phyloP scores from a whole-genome alignment of 2,113 vertebrate genomes.

The Pundamilia nyererei region DNA sequence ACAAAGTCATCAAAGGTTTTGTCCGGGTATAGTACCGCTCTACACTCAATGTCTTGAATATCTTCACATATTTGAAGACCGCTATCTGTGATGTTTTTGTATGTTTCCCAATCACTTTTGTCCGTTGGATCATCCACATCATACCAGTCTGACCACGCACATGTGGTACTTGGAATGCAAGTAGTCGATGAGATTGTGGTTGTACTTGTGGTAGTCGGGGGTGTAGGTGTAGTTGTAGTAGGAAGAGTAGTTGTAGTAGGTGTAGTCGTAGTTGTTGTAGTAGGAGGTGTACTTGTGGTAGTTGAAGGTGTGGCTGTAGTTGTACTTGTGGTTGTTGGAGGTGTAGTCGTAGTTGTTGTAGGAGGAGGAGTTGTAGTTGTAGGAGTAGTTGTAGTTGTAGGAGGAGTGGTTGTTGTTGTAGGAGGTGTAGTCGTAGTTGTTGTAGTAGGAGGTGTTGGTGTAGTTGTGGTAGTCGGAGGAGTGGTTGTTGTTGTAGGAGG shows the following conservation, averaged over 20 bases:
- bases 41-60: too few species aligned
- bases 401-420: rapidly evolving
- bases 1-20: too few species aligned
- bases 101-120: too few species aligned
- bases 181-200: too few species aligned
- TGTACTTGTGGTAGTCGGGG: rapidly evolving
- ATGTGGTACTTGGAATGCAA: too few species aligned
- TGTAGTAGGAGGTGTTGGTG: rapidly evolving
- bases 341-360: neutral
- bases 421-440: too few species aligned
- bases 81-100: too few species aligned
- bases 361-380: neutral
- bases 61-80: too few species aligned
- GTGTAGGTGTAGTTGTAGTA: neutral
- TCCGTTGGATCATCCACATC: too few species aligned
- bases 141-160: too few species aligned
- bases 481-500: rapidly evolving
- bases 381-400: neutral
- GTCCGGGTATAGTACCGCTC: too few species aligned
- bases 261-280: neutral
- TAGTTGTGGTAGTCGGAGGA: rapidly evolving
- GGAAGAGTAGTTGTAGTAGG: rapidly evolving
- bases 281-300: neutral
- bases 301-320: neutral
- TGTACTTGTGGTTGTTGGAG: neutral